Base-by-base conservation (phyloP, 2,113 vertebrate species). In the Canis aureus region DNA sequence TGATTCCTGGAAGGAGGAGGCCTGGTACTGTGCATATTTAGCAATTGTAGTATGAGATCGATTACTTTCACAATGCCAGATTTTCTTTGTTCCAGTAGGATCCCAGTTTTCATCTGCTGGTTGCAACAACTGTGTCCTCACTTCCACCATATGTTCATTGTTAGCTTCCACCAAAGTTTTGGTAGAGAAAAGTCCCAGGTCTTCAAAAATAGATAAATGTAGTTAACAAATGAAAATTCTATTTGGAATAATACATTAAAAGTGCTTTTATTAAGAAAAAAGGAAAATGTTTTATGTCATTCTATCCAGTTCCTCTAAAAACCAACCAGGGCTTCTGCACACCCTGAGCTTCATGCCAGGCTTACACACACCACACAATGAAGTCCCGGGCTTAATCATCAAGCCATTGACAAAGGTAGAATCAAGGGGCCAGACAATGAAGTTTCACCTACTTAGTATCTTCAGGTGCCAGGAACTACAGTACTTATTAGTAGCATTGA, bases 81-180 rank as follows among this genome's bases (percentile, higher is more conserved):
- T 99, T 98, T 99, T 99, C 98, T 99, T 99, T 94, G 98, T 99
- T 99, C 99, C 99, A 96, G 99, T 99, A 91, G 99, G 98, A 98
- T 99, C 99, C 99, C 99, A 99, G 99, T 99, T 99, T 98, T 99
- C 99, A 94, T 99, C 99, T 25, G 99, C 99, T 98, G 99, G 99
- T 98, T 99, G 99, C 93, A 99, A 98, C 97, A 99, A 98, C 53
- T 99, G 99, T 95, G 99, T 99, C 96, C 99, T 99, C 95, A 99
- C 99, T 99, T 99, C 99, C 96, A 99, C 99, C 98, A 99, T 98
- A 86, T 99, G 99, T 98, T 99, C 99, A 3, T 99, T 99, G 98
- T 99, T 99, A 43, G 99, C 99, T 99, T 99, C 99, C 97, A 99
- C 99, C 98, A 99, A 98, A 1, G 99, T 99, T 99, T 99, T 99